These are phyloP conservation scores for Mayetiola destructor DNA, from an alignment of 2,888 invertebrate species.

Conservation along the genomic window DNA sequence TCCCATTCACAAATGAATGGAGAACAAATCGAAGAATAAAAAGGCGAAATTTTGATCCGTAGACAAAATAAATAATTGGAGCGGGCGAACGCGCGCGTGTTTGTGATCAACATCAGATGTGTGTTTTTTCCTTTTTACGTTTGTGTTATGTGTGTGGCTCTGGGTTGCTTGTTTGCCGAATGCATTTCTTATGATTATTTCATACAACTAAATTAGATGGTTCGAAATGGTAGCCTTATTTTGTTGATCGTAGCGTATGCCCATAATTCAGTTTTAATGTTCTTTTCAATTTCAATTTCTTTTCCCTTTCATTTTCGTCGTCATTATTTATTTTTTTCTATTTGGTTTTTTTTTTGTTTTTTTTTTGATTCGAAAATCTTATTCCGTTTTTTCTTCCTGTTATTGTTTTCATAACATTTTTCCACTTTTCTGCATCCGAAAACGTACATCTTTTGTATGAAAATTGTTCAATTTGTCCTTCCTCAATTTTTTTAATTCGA, in stretches of 20 bases:
- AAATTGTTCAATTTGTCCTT: too few relatives aligned
- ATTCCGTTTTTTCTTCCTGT: neutral
- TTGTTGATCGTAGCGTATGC: neutral
- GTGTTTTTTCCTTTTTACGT: neutral
- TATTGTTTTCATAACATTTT: too few relatives aligned
- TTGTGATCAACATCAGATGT: neutral
- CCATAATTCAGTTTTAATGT: neutral
- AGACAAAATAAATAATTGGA: neutral
- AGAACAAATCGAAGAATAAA: too few relatives aligned
- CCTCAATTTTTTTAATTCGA: too few relatives aligned
- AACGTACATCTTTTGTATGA: too few relatives aligned
- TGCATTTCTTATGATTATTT: neutral
- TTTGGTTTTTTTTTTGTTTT: neutral
- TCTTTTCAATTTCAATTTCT: neutral
- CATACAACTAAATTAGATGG: conserved; percentile 4
- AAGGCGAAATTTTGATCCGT: neutral
- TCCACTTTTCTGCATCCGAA: too few relatives aligned
- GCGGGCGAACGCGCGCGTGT: neutral
- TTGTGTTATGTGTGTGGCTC: neutral
- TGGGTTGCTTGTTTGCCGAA: neutral
- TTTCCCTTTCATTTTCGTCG: neutral
- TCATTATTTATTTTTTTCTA: neutral
- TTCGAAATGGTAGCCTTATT: conserved; percentile 3
- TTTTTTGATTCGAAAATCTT: conserved; percentile 1
- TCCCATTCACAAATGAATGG: too few relatives aligned